phyloP scores from a whole-genome alignment of 64 coral and sea anemone species.

The Stylophora pistillata region DNA sequence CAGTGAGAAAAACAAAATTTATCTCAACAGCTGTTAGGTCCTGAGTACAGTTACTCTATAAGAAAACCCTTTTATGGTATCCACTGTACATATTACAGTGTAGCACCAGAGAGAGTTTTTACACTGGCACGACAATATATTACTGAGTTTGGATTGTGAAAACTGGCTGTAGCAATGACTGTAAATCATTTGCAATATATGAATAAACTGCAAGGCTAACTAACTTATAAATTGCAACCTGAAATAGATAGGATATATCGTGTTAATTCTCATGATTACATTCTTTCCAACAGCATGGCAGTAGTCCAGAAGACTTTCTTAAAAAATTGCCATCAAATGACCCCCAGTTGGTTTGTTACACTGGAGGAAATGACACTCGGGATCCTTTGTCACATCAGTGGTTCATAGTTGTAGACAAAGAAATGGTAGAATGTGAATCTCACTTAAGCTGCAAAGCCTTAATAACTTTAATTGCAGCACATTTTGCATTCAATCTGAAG shows the following conservation, averaged over 20 bases:
- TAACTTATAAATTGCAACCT: background rate
- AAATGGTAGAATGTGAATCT: conserved; percentile 20
- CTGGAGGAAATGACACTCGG: background rate
- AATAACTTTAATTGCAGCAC: conserved; percentile 28
- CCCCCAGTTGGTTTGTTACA: conserved; percentile 28
- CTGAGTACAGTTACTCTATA: too few relatives aligned
- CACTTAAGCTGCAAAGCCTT: conserved; percentile 15
- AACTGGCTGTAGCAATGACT: too few relatives aligned
- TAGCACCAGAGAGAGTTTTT: too few relatives aligned
- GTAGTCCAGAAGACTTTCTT: conserved; percentile 6
- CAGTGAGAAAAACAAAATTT: too few relatives aligned
- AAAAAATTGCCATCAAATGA: conserved; percentile 23
- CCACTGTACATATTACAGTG: too few relatives aligned
- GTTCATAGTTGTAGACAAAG: conserved; percentile 34
- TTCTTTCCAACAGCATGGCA: conserved; percentile 19
- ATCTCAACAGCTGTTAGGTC: too few relatives aligned
- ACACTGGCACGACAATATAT: too few relatives aligned
- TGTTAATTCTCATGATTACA: background rate
- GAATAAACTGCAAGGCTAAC: too few relatives aligned
- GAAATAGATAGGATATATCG: background rate
- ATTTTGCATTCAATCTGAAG: conserved; percentile 33
- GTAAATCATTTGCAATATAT: too few relatives aligned
- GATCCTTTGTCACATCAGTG: background rate
- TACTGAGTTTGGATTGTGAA: too few relatives aligned
- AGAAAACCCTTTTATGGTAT: too few relatives aligned